Evolutionary conservation across 2,797 vertebrate species (phyloP), one percentile per base, ranked within the genome.

Genomic region (Peromyscus attwateri): DNA sequence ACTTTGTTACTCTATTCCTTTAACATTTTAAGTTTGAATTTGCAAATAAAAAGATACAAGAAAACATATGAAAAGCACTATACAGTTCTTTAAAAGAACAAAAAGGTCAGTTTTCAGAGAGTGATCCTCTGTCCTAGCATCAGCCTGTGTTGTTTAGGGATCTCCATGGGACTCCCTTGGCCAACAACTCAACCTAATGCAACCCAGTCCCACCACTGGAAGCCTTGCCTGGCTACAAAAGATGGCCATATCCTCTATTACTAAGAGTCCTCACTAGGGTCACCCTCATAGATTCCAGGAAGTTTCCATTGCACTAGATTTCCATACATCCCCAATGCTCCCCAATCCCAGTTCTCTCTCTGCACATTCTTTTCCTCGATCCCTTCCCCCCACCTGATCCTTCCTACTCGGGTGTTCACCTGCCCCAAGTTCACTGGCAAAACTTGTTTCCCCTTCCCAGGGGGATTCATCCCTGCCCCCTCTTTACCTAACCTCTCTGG

Each of bases 81-180:
- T 57, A 66, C 95, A 57, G 4, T 71, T 70, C 76, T 94, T 94
- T 93, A 70, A 96, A 94, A 83, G n/a, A 37, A 92, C 92, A 55
- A 94, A 43, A 75, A 75, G 21, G 71, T 25, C 21, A 75, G 37
- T 43, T 75, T 75, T 43, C 11, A 13, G 21, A 73, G 10, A 31
- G 64, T 29, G 9, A 68, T 29, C 29, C 34, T 68, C 29, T 68
- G 37, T 75, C 2, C 11, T 75, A 12, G 4, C 37, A 75, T 43
- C 37, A 75, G 37, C 12, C 71, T 75, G 71, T 4, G 23, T 40
- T 75, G 23, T 43, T 40, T 75, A 43, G 21, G 11, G 37, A 75
- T 43, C 40, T 75, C 37, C 23, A 13, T 43, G 25, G 37, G 71
- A 68, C 31, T 8, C 40, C 83, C 19, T 49, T 85, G 83, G 19